phyloP scores from a whole-genome alignment of 2,888 invertebrate species.

The Lithophane leautieri region DNA sequence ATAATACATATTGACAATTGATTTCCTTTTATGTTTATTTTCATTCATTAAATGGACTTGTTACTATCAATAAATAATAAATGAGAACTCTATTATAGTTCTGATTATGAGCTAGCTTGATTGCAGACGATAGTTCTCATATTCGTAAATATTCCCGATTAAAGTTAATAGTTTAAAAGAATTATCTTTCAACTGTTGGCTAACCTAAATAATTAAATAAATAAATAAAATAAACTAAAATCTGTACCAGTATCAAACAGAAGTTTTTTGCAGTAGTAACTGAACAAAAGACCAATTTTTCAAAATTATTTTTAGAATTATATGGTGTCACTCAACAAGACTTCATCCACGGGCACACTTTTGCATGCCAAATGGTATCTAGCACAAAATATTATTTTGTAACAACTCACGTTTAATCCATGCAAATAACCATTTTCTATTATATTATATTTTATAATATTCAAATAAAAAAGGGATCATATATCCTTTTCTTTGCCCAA shows the following conservation, averaged over 20 bases:
- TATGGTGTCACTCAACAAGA: neutral
- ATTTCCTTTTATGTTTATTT: conserved; percentile 26
- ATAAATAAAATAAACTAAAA: no score
- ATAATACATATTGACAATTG: conserved; percentile 3
- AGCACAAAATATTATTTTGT: no score
- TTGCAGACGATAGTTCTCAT: neutral
- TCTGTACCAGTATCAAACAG: neutral
- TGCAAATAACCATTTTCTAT: no score
- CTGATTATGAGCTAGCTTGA: neutral
- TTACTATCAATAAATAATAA: conserved; percentile 1
- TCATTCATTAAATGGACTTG: conserved; percentile 14
- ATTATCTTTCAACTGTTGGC: conserved; percentile 6
- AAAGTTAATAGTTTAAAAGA: conserved; percentile 7
- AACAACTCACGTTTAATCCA: no score
- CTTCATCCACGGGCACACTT: neutral
- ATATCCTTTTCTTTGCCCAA: neutral
- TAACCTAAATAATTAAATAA: no score
- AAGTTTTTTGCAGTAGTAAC: no score
- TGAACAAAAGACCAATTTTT: neutral
- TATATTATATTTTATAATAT: no score
- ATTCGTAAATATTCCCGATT: neutral
- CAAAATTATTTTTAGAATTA: neutral
- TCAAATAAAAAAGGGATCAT: neutral
- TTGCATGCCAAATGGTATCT: no score
- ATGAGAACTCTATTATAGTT: neutral